Evolutionary conservation across 2,888 invertebrate genomes (phyloP).

Genomic region (Philopedon plagiatum): DNA sequence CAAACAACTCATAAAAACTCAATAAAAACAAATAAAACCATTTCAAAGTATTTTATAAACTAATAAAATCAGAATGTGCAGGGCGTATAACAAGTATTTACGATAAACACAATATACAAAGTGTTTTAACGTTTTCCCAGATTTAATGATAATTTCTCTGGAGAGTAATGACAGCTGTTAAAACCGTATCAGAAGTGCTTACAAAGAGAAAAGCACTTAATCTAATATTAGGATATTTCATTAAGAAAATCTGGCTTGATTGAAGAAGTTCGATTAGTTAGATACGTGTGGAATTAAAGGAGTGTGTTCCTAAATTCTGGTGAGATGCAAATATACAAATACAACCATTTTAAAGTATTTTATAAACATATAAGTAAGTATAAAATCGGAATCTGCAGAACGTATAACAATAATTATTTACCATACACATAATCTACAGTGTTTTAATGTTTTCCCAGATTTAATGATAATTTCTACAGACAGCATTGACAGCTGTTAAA

Average conservation of each 20-base stretch:
- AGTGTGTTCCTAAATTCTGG: constrained; percentile 7
- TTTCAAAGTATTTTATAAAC: constrained; percentile 28
- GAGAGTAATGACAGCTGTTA: constrained; percentile 7
- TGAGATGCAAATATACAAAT: not conserved
- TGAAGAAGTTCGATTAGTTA: not conserved
- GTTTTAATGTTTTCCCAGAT: constrained; percentile 28
- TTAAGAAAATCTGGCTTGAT: constrained; percentile 48
- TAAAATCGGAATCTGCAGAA: constrained; percentile 23
- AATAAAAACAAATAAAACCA: constrained; percentile 24
- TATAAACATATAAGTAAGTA: constrained; percentile 37
- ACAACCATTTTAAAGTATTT: constrained; percentile 1
- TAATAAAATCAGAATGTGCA: constrained; percentile 30
- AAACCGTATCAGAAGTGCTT: constrained; percentile 27
- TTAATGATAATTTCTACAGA: constrained; percentile 7
- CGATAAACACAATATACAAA: constrained; percentile 28
- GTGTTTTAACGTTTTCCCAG: constrained; percentile 28
- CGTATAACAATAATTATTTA: constrained; percentile 25
- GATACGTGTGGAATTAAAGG: not conserved
- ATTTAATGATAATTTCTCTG: constrained; percentile 11
- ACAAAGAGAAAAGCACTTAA: constrained; percentile 37
- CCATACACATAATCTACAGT: constrained; percentile 25
- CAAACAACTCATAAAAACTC: constrained; percentile 25
- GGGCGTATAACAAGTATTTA: constrained; percentile 20
- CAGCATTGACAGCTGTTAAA: constrained; percentile 15
- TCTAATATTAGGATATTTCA: constrained; percentile 59